A percentile compares a stretch with the other conserved stretches of the same genome.
These are phyloP conservation scores for Heliconius erato DNA, from an alignment of 2,888 invertebrate genomes.

Conservation along the genomic window DNA sequence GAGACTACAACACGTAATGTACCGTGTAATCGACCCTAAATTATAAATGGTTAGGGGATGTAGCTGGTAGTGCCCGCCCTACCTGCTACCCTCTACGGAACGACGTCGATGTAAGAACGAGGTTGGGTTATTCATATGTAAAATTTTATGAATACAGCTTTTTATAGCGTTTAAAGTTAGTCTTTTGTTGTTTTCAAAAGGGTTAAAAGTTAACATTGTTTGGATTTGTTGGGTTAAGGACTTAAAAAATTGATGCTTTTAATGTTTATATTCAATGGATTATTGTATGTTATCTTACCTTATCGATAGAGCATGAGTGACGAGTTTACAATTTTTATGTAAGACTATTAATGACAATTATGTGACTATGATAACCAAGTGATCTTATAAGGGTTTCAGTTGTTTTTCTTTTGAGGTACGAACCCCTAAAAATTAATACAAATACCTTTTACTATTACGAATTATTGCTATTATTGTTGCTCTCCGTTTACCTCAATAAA, in stretches of 20 bases:
- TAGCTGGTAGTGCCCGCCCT: slow-evolving; percentile 28
- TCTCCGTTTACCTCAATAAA: too few species aligned
- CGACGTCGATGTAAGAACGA: slow-evolving; percentile 8
- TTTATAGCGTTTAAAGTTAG: slow-evolving; percentile 1
- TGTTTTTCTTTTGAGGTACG: too few species aligned
- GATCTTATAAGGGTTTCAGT: too few species aligned
- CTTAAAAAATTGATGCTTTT: not conserved
- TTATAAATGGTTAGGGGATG: slow-evolving; percentile 49
- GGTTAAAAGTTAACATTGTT: not conserved
- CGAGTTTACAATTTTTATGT: too few species aligned
- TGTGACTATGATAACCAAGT: too few species aligned
- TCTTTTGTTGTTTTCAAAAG: not conserved
- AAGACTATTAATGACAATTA: too few species aligned
- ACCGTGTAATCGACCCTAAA: slow-evolving; percentile 59
- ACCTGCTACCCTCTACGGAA: not conserved
- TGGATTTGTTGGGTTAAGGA: not conserved
- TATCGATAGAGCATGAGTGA: too few species aligned
- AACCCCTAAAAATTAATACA: too few species aligned
- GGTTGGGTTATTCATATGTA: slow-evolving; percentile 16
- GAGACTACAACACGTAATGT: slow-evolving; percentile 56
- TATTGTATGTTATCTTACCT: too few species aligned
- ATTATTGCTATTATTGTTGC: too few species aligned
- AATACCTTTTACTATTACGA: too few species aligned
- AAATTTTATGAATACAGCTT: slow-evolving; percentile 23
- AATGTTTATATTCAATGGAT: not conserved